Base-by-base conservation (phyloP, 92 coral and sea anemone species). In the Zoanthus solanderi region DNA sequence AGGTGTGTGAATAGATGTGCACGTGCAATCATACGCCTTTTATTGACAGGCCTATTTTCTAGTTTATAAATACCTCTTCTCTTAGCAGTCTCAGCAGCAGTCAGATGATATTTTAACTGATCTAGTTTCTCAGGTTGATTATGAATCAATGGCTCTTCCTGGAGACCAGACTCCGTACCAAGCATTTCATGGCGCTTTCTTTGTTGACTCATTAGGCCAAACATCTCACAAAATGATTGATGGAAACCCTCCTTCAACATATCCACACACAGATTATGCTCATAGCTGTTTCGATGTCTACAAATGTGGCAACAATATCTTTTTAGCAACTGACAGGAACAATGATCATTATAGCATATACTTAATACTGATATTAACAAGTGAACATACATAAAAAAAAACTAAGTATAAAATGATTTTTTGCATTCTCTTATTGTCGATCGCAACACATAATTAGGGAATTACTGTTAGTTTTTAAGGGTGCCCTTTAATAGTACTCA, bases 191-290 rank as follows among this genome's bases (percentile, higher is more conserved):
- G 90, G 2, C 91, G 92, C 47, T 90, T 89, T 72, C 90, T 95
- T 84, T 97, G 98, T 76, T 89, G 90, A 84, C 89, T 91, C 96
- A 97, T 90, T 32, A 97, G 91, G 69, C 95, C 95, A 84, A 97
- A 97, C 60, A 97, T 87, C 86, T 97, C 98, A 78, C 92, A 92
- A 84, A 94, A 97, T 30, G 99, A 97, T 90, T 95, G 97, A 84
- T 97, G 99, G 80, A 92, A 97, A 34, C 99, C 99, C 71, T 97
- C 99, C 85, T 93, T 95, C 81, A 97, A 84, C 99, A 97, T 97
- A 83, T 97, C 99, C 87, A 97, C 92, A 88, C 99, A 97, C 84
- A 97, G 90, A 65, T 97, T 97, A 85, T 97, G 99, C 75, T 95
- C 95, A 90, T 97, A 97, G 42, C 94, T 87, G 78, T 97, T 97